phyloP scores from a whole-genome alignment of 2,797 vertebrate species.

The Muscicapa striata region DNA sequence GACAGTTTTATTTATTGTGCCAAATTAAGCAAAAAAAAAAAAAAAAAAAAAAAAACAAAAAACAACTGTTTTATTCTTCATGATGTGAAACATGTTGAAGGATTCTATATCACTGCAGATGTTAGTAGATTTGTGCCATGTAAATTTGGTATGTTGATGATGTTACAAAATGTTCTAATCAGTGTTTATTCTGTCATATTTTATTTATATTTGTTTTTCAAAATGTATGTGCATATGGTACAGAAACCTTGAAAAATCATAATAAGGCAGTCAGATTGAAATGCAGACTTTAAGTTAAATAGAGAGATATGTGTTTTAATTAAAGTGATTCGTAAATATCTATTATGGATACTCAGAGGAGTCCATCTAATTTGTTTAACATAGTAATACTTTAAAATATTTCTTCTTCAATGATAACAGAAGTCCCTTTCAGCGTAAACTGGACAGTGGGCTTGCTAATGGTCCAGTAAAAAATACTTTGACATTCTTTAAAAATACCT shows the following conservation, averaged over 20 bases:
- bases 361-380: background rate
- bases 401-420: background rate
- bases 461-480: background rate
- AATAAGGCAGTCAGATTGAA: background rate
- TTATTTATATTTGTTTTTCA: constrained; percentile 20
- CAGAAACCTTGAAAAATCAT: background rate
- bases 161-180: background rate
- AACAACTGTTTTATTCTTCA: background rate
- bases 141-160: background rate
- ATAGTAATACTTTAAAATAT: background rate
- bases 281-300: background rate
- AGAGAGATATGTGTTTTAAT: background rate
- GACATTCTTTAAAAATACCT: background rate
- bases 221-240: background rate
- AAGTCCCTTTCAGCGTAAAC: background rate
- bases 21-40: background rate
- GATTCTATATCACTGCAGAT: constrained; percentile 7
- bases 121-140: background rate
- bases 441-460: background rate
- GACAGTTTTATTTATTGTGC: constrained; percentile 17
- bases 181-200: constrained; percentile 29
- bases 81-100: background rate
- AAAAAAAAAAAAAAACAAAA: background rate
- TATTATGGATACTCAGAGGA: background rate
- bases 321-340: background rate